Conservation (phyloP, 2,797 vertebrate species). For the Ciconia nigra region DNA sequence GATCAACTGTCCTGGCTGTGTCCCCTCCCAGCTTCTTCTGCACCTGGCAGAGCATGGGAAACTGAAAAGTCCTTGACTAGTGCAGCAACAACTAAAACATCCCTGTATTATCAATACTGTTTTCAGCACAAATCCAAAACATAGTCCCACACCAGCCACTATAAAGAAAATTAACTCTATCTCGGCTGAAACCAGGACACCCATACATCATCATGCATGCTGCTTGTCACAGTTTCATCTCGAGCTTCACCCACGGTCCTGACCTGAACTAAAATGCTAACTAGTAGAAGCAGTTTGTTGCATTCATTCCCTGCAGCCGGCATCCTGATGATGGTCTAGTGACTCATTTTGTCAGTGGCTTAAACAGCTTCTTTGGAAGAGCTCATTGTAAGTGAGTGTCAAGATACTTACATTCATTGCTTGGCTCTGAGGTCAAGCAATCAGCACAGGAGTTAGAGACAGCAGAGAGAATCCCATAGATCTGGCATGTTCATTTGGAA, state of each 20-base stretch:
- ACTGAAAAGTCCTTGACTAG: no score
- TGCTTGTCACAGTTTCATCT: not conserved
- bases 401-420: not conserved
- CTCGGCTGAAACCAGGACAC: no score
- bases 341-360: not conserved
- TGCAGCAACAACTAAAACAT: no score
- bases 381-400: not conserved
- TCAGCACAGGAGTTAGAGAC: not conserved
- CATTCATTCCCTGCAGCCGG: not conserved
- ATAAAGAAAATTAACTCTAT: no score
- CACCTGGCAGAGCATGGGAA: no score
- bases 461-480: not conserved
- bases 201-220: rapidly evolving
- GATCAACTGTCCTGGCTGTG: no score
- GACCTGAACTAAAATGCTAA: not conserved
- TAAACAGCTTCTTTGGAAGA: not conserved
- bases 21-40: no score
- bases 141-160: no score
- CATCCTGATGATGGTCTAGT: not conserved
- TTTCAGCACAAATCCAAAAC: no score
- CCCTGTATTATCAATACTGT: no score
- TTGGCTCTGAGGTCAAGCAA: not conserved
- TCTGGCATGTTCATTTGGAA: not conserved
- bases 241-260: not conserved
- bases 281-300: not conserved